phyloP scores from a whole-genome alignment of 2,888 invertebrate species.

The Rhagonycha lutea region DNA sequence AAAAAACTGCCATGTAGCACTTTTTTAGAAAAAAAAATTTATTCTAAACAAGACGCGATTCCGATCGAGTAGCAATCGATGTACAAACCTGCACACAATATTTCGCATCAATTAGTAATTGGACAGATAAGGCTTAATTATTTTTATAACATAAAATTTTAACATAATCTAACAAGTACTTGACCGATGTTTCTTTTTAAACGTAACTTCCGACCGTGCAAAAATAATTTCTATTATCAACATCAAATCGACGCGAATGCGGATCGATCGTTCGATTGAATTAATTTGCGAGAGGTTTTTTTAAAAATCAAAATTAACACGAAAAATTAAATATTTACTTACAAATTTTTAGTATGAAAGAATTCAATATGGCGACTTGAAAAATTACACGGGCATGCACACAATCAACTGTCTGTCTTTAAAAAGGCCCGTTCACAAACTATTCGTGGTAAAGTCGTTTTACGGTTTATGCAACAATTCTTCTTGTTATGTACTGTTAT shows the following conservation, averaged over 20 bases:
- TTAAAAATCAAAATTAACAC: conserved; percentile 15
- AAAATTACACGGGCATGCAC: conserved; percentile 47
- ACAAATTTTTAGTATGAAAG: conserved; percentile 56
- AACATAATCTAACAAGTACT: conserved; percentile 33
- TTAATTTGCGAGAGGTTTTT: background rate
- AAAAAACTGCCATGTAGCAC: conserved; percentile 44
- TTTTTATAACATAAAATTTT: background rate
- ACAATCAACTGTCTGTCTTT: conserved; percentile 16
- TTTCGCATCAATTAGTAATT: background rate
- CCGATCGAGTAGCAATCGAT: background rate
- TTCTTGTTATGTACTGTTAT: background rate
- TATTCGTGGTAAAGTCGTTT: background rate
- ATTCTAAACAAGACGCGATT: background rate
- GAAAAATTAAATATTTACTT: conserved; percentile 52
- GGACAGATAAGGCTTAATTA: background rate
- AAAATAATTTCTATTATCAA: background rate
- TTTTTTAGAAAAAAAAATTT: conserved; percentile 30
- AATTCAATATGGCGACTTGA: conserved; percentile 57
- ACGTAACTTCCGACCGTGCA: background rate
- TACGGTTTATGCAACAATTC: background rate
- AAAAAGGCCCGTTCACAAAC: background rate
- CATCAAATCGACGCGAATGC: background rate
- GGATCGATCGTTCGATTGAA: background rate
- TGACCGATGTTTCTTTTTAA: background rate
- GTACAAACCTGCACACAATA: background rate